A percentile compares a stretch with the other conserved stretches of the same genome.
These are phyloP conservation scores for Conops quadrifasciatus DNA, from an alignment of 2,888 invertebrate genomes.

Conservation along the genomic window DNA sequence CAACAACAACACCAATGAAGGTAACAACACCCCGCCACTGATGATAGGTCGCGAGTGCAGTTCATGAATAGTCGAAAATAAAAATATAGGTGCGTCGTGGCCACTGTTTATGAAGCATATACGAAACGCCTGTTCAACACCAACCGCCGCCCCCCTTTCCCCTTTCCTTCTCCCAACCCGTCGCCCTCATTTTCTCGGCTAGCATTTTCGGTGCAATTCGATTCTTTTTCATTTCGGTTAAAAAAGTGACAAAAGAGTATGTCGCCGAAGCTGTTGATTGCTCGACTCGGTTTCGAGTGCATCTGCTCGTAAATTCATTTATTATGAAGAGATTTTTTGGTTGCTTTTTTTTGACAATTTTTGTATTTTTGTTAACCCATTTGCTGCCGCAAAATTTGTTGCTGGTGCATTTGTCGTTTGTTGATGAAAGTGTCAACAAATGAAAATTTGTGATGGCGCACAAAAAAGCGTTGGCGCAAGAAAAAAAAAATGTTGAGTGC, in stretches of 20 bases:
- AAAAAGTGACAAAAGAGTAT: slow-evolving; percentile 15
- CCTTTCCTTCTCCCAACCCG: background rate
- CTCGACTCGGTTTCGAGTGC: slow-evolving; percentile 44
- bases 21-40: background rate
- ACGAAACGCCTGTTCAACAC: too few species aligned
- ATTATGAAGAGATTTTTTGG: slow-evolving; percentile 48
- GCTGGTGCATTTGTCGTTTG: slow-evolving; percentile 21
- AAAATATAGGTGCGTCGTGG: background rate
- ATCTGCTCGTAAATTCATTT: slow-evolving; percentile 62
- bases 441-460: slow-evolving; percentile 29
- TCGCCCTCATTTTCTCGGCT: background rate
- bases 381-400: background rate
- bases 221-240: slow-evolving; percentile 16
- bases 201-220: slow-evolving; percentile 23
- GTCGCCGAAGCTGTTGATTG: slow-evolving; percentile 10
- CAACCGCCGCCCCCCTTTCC: background rate
- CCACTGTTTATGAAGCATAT: too few species aligned
- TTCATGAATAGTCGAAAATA: slow-evolving; percentile 1
- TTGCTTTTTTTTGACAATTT: background rate
- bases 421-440: slow-evolving; percentile 29
- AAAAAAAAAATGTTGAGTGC: slow-evolving; percentile 8
- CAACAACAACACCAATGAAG: slow-evolving; percentile 21
- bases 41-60: background rate
- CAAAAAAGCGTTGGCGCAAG: background rate
- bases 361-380: too few species aligned